These are phyloP conservation scores for Phoeniculus purpureus DNA, from an alignment of 2,797 vertebrate species.

Conservation along the genomic window DNA sequence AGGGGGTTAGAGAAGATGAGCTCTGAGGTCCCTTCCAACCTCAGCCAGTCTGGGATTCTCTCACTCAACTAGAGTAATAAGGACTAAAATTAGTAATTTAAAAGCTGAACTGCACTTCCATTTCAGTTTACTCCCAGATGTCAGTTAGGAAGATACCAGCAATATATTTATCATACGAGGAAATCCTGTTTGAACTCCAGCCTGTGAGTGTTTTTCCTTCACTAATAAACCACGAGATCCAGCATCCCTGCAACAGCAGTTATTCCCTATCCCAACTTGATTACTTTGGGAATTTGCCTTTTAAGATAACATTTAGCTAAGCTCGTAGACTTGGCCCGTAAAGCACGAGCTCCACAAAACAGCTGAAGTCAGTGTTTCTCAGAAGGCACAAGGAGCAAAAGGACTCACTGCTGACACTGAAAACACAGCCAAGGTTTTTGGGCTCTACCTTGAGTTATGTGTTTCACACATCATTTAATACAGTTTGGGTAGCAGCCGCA, in stretches of 20 bases:
- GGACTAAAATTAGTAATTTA: slow-evolving; percentile 12
- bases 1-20: too few relatives aligned
- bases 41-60: not conserved
- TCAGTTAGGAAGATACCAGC: not conserved
- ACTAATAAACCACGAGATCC: not conserved
- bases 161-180: not conserved
- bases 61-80: not conserved
- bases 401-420: not conserved
- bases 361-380: not conserved
- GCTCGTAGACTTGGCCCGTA: not conserved
- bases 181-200: not conserved
- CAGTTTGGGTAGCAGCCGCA: not conserved
- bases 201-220: not conserved
- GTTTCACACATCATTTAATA: not conserved
- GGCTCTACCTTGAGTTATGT: not conserved
- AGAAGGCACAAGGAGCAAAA: not conserved
- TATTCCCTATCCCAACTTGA: not conserved
- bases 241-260: not conserved
- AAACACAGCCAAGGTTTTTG: not conserved
- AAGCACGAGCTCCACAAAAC: not conserved
- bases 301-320: not conserved
- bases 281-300: slow-evolving; percentile 7
- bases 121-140: slow-evolving; percentile 15
- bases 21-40: too few relatives aligned
- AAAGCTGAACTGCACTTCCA: slow-evolving; percentile 26